Base-by-base conservation (phyloP, 2,797 vertebrate species). In the Diplodus sargus region DNA sequence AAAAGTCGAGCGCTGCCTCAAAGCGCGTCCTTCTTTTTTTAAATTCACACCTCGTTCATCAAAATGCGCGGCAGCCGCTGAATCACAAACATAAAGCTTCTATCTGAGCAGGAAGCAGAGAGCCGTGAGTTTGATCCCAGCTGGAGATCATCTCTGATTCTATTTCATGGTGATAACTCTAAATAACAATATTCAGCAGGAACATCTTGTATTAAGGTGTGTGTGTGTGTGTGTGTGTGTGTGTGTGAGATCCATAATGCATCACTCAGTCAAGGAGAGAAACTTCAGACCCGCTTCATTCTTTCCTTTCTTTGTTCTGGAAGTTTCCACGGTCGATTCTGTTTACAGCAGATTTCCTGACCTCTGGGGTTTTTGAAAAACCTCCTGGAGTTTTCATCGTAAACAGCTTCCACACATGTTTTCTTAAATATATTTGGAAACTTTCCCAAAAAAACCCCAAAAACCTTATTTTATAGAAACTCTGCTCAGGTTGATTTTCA, bases 81-180 rank as follows among this genome's bases (percentile, higher is more conserved):
- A 54, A 73, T 65, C 66, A 25, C 61, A 71, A 68, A 79, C 62
- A 71, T 9, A 54, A 60, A 48, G 62, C 39, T 57, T 61, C 63
- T 34, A 9, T 62, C 61, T 20, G 58, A 74, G 62, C 28, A 11
- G 5, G 75, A 63, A 42, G 62, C 70, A 67, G 52, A 42, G 66
- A 63, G 70, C 25, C 51, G 58, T 0, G 66, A 80, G 77, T 77
- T 70, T 79, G 81, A 87, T 85, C 85, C 28, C 89, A 73, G 85
- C 87, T 59, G 87, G 81, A 83, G 74, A 74, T 82, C 70, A 66
- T 85, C 75, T 79, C 69, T 22, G 58, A 86, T 80, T 87, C 83
- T 45, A 67, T 82, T 83, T 83, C 79, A 85, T 81, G 78, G 62
- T 59, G 72, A 83, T 48, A 68, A 57, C 77, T 75, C 62, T 28